Base-by-base conservation (phyloP, 2,888 invertebrate genomes). In the Catonia carolina region DNA sequence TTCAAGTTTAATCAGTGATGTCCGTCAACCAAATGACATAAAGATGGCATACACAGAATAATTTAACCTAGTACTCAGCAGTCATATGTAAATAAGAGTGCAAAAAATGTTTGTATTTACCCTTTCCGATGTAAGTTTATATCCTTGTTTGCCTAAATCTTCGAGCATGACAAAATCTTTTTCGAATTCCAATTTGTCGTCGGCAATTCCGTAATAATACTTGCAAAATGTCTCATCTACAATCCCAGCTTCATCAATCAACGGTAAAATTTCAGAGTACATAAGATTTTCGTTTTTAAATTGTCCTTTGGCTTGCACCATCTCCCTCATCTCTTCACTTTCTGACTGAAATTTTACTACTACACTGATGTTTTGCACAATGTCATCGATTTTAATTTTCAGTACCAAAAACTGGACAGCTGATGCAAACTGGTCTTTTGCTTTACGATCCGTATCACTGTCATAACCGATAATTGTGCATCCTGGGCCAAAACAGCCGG, bases 91-190 rank as follows among this genome's bases (percentile, higher is more conserved):
- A n/a, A n/a, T n/a, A n/a, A n/a, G n/a, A n/a, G n/a, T n/a, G n/a
- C n/a, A n/a, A n/a, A n/a, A n/a, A n/a, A n/a, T 1, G 55, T 6
- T 6, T 6, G n/a, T 2, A 6, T 12, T 22, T n/a, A 45, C 45
- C 22, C 22, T 45, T 14, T 27, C 27, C 15, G 45, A 45, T 22
- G 45, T 18, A 7, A 23, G 22, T 14, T 22, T 45, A 22, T 45
- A 45, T 17, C 22, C 22, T 20, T 20, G 45, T 6, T 27, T 45
- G 3, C 51, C 55, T 3, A 65, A 62, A 49, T 71, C 67, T 50
- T 69, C 69, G 50, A 71, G 33, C 3, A 70, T 62, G 2, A 71
- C 22, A 15, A 60, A 51, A 36, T 61, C 61, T 2, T 60, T 39
- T 10, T 51, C 33, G 8, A 18, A 15, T 7, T 50, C 36, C 12